phyloP scores from a whole-genome alignment of 2,113 vertebrate genomes.

The Loxodonta africana region DNA sequence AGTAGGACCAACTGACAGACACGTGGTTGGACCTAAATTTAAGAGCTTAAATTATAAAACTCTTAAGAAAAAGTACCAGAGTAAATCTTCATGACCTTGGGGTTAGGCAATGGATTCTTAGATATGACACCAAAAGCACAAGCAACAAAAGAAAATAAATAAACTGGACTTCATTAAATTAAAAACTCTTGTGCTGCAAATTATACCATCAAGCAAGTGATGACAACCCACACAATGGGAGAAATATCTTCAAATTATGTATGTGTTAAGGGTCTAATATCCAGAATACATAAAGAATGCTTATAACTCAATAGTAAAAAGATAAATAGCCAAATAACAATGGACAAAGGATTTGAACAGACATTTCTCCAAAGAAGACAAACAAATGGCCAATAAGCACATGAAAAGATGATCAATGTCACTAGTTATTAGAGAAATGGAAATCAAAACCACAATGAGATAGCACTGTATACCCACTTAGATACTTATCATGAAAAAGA shows the following conservation, averaged over 20 bases:
- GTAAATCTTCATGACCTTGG: not conserved
- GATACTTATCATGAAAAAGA: not conserved
- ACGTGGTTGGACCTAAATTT: not conserved
- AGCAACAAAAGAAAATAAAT: not conserved
- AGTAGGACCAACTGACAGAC: too few relatives aligned
- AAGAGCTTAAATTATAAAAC: not conserved
- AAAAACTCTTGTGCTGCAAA: not conserved
- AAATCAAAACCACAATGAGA: too few relatives aligned
- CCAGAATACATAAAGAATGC: not conserved
- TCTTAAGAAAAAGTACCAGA: not conserved
- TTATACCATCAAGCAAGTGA: not conserved
- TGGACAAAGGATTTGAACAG: not conserved
- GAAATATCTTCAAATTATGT: not conserved
- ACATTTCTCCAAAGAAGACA: conserved; percentile 14
- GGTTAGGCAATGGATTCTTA: not conserved
- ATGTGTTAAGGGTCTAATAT: not conserved
- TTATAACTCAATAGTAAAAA: not conserved
- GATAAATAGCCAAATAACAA: conserved; percentile 3
- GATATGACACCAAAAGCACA: not conserved
- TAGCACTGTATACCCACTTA: not conserved
- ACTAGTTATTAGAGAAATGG: too few relatives aligned
- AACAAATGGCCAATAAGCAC: not conserved
- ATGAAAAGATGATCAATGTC: not conserved
- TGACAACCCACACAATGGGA: not conserved
- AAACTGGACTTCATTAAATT: not conserved